Evolutionary conservation across 30 jellyfish, hydroid and myxozoan genomes (phyloP), one percentile per base, ranked within the genome.

Genomic region (Pseudorhiza aurosa): DNA sequence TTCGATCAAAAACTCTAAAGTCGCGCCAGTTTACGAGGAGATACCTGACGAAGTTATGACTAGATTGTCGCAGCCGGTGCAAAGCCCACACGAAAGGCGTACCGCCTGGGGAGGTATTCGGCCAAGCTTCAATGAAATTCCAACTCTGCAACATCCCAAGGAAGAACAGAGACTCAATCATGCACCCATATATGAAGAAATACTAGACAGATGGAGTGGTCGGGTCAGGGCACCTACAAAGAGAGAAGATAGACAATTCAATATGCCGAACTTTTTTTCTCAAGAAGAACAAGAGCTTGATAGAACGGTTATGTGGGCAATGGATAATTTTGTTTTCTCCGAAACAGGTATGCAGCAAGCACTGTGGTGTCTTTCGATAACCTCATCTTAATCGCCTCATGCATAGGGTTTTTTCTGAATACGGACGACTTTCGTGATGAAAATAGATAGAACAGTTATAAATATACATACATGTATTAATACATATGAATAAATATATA

Each of bases 341-440:
- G 90, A 64, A 45, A 49, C 90, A 78, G 90, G 90, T 78, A 72
- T 6, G 62, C n/a, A n/a, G n/a, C n/a, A n/a, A n/a, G n/a, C n/a
- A n/a, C n/a, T n/a, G n/a, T n/a, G n/a, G n/a, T n/a, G n/a, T n/a
- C n/a, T n/a, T n/a, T n/a, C n/a, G n/a, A n/a, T n/a, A n/a, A n/a
- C n/a, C n/a, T n/a, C n/a, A n/a, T n/a, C n/a, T n/a, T n/a, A n/a
- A n/a, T n/a, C n/a, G n/a, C n/a, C n/a, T n/a, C n/a, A n/a, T n/a
- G n/a, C n/a, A n/a, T n/a, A n/a, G n/a, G n/a, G n/a, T n/a, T n/a
- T n/a, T n/a, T n/a, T n/a, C n/a, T n/a, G n/a, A n/a, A n/a, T n/a
- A n/a, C n/a, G n/a, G n/a, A n/a, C n/a, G n/a, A n/a, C n/a, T n/a
- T n/a, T n/a, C n/a, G n/a, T n/a, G n/a, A n/a, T n/a, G n/a, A n/a